A percentile compares a stretch with the other conserved stretches of the same genome.
Conservation (phyloP, 1,140 invertebrate genomes). For the Ceratitis capitata region DNA sequence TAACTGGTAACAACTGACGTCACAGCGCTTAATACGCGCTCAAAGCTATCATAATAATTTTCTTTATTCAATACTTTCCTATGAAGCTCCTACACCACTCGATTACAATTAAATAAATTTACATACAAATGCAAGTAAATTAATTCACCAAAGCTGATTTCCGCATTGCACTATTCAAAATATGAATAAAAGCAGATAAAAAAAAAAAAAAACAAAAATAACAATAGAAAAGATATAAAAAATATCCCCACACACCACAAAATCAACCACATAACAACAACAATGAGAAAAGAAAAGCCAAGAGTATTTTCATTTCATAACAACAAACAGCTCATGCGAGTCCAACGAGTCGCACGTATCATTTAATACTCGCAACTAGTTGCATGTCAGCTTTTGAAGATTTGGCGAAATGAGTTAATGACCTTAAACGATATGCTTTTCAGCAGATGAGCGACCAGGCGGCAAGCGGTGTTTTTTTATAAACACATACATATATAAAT, state of each 20-base stretch:
- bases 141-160: background rate
- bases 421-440: slow-evolving; percentile 26
- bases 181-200: background rate
- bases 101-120: too few species aligned
- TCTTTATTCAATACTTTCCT: too few species aligned
- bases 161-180: too few species aligned
- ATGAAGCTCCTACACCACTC: too few species aligned
- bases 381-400: slow-evolving; percentile 7
- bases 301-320: background rate
- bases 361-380: background rate
- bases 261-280: background rate
- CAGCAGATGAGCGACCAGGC: background rate
- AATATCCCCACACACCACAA: background rate
- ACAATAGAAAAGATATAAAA: background rate
- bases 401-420: slow-evolving; percentile 17
- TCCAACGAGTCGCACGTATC: background rate
- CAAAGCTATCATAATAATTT: too few species aligned
- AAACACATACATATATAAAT: background rate
- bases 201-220: background rate
- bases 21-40: too few species aligned
- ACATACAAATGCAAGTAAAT: background rate
- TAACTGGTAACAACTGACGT: too few species aligned
- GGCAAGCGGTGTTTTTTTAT: background rate
- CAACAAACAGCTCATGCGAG: background rate
- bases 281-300: background rate